Evolutionary conservation across 2,888 invertebrate species (phyloP).

Genomic region (Conomelus anceps): DNA sequence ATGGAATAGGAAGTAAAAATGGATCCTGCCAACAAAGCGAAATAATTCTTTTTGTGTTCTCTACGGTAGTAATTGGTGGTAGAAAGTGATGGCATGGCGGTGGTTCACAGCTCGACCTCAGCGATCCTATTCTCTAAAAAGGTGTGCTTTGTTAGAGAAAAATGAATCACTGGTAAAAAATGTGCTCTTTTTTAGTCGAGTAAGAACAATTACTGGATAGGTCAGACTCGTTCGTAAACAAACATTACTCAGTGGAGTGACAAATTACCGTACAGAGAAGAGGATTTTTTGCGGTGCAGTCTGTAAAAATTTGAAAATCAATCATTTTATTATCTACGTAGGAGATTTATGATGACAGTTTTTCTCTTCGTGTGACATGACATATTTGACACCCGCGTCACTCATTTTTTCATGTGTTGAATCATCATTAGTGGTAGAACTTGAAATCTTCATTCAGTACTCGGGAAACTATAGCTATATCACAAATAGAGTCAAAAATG

Average conservation of each 20-base stretch:
- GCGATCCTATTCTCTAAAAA: neutral
- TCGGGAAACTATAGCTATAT: neutral
- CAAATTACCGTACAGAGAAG: neutral
- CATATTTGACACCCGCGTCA: neutral
- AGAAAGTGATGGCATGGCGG: neutral
- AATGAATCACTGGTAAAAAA: neutral
- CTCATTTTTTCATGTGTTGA: neutral
- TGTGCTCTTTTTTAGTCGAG: neutral
- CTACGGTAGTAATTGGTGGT: neutral
- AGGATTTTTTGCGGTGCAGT: neutral
- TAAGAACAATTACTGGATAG: neutral
- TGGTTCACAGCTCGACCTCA: too few relatives aligned
- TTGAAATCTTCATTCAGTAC: neutral
- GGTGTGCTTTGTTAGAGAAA: neutral
- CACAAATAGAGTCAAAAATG: neutral
- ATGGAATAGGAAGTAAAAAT: neutral
- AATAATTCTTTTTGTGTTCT: neutral
- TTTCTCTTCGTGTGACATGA: neutral
- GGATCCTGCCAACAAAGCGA: neutral
- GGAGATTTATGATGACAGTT: neutral
- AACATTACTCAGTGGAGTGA: neutral
- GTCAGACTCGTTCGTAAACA: neutral
- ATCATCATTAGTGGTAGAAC: neutral
- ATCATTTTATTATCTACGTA: neutral
- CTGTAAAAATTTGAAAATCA: neutral